Percentiles rank a stretch among this genome's conserved stretches.
These are phyloP conservation scores for Sphaerodactylus townsendi DNA, from an alignment of 2,113 vertebrate genomes.

Conservation along the genomic window DNA sequence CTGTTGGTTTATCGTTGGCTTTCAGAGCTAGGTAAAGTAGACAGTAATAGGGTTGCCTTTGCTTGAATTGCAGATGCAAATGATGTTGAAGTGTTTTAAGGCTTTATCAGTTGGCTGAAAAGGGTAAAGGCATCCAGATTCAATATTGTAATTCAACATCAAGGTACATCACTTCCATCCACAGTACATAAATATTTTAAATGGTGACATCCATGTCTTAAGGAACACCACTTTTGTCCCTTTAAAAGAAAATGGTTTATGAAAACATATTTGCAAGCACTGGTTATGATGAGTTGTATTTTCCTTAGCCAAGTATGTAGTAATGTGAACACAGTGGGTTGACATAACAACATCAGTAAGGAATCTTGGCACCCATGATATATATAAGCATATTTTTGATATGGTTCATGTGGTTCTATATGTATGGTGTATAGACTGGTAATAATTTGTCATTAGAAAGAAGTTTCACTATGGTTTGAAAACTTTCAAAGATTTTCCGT, in stretches of 20 bases:
- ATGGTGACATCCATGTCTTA: conserved; percentile 12
- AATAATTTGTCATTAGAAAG: not conserved
- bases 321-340: not conserved
- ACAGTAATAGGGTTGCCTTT: not conserved
- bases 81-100: conserved; percentile 9
- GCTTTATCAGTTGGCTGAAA: conserved; percentile 37
- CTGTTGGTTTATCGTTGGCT: not conserved
- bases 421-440: not conserved
- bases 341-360: not conserved
- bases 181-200: not conserved
- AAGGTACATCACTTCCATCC: conserved; percentile 19
- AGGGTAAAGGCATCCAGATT: not conserved
- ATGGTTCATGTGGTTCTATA: not conserved
- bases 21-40: conserved; percentile 13
- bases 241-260: not conserved
- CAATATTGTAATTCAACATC: not conserved
- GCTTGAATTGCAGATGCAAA: not conserved
- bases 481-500: not conserved
- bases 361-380: not conserved
- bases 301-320: not conserved
- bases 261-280: not conserved
- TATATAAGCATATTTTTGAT: not conserved
- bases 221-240: not conserved
- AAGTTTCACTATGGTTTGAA: conserved; percentile 5
- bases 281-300: not conserved